These are phyloP conservation scores for Bufo bufo DNA, from an alignment of 2,113 vertebrate species.

Conservation along the genomic window DNA sequence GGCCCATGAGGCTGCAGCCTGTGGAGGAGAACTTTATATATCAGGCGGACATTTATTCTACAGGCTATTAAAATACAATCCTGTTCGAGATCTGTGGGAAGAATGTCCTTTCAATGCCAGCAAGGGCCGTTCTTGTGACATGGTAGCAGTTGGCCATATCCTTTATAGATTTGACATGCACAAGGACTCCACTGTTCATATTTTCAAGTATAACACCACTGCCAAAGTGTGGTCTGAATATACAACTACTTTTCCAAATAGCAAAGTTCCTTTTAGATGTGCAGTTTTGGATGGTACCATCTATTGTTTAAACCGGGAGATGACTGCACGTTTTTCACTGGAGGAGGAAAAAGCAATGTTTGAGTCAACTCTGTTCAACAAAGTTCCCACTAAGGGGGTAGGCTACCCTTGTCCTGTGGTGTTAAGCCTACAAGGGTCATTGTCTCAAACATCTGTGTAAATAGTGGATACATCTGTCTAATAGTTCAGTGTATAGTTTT, in stretches of 20 bases:
- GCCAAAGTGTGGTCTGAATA: conserved; percentile 64
- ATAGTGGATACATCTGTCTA: not conserved
- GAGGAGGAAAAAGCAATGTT: conserved; percentile 61
- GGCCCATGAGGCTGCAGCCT: conserved; percentile 68
- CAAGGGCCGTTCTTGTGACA: conserved; percentile 66
- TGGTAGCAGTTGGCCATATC: conserved; percentile 66
- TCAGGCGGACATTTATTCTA: conserved; percentile 69
- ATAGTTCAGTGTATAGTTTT: not conserved
- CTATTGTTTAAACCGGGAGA: conserved; percentile 67
- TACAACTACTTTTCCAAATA: conserved; percentile 58
- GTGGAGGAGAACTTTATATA: conserved; percentile 69
- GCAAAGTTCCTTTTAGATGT: conserved; percentile 61
- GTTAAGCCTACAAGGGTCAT: conserved; percentile 61
- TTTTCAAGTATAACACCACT: conserved; percentile 67
- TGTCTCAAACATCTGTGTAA: conserved; percentile 49
- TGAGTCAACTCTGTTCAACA: conserved; percentile 60
- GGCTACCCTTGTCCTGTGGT: conserved; percentile 63
- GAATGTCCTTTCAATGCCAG: conserved; percentile 69
- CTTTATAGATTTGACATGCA: conserved; percentile 70
- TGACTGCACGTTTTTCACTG: conserved; percentile 60
- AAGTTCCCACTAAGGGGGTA: conserved; percentile 59
- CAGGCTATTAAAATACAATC: conserved; percentile 68
- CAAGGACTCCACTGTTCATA: conserved; percentile 53
- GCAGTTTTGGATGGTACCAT: conserved; percentile 61
- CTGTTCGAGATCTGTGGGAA: conserved; percentile 60